phyloP scores from a whole-genome alignment of 2,797 vertebrate species.

The Gadopsis bispinosus region DNA sequence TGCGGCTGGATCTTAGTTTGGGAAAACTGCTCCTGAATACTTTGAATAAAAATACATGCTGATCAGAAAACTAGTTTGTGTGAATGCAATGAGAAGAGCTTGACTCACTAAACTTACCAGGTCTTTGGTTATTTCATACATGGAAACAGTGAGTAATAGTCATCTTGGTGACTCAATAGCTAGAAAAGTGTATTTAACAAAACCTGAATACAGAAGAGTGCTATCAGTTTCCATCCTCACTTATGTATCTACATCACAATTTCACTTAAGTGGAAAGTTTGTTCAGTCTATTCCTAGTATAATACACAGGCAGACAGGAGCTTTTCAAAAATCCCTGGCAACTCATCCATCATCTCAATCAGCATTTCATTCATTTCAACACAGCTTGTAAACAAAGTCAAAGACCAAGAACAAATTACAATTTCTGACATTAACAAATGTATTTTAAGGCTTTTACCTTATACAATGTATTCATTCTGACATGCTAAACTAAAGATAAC shows the following conservation, averaged over 20 bases:
- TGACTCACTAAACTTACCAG: slow-evolving; percentile 29
- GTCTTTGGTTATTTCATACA: slow-evolving; percentile 68
- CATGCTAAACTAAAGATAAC: slow-evolving; percentile 93
- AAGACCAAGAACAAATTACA: slow-evolving; percentile 74
- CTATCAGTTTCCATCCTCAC: slow-evolving; percentile 7
- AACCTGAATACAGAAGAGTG: slow-evolving; percentile 44
- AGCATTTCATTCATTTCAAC: slow-evolving; percentile 54
- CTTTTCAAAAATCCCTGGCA: slow-evolving; percentile 35
- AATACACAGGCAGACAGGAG: slow-evolving; percentile 53
- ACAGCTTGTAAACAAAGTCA: slow-evolving; percentile 70
- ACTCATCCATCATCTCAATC: slow-evolving; percentile 36
- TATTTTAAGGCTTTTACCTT: slow-evolving; percentile 88
- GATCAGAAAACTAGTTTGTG: slow-evolving; percentile 40
- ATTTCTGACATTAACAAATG: slow-evolving; percentile 84
- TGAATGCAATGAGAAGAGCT: slow-evolving; percentile 36
- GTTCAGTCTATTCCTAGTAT: slow-evolving; percentile 33
- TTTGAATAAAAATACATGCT: slow-evolving; percentile 73
- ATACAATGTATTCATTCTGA: slow-evolving; percentile 96
- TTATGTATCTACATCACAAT: slow-evolving; percentile 29
- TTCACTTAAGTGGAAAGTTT: slow-evolving; percentile 35
- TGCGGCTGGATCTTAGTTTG: slow-evolving; percentile 36
- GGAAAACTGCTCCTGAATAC: slow-evolving; percentile 42
- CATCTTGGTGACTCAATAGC: neutral
- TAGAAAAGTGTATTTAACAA: slow-evolving; percentile 44
- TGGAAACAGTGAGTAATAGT: slow-evolving; percentile 35